phyloP scores from a whole-genome alignment of 2,888 invertebrate genomes.

The Sinohyriopsis cumingii region DNA sequence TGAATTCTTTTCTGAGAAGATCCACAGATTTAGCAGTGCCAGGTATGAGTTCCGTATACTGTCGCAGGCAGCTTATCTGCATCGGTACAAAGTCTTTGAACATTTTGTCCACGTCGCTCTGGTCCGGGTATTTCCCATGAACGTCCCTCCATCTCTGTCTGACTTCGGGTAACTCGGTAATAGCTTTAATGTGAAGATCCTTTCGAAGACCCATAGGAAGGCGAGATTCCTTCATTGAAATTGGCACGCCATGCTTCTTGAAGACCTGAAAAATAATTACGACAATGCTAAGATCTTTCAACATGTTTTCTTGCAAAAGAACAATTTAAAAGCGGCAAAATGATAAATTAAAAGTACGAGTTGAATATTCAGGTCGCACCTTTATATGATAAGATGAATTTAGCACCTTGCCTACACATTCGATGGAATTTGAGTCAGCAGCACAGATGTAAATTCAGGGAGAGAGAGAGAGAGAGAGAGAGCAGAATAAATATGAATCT shows the following conservation, averaged over 20 bases:
- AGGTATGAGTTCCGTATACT: conserved; percentile 62
- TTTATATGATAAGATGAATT: too few species aligned
- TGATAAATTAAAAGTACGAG: too few species aligned
- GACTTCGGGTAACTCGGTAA: conserved; percentile 63
- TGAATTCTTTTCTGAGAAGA: conserved; percentile 53
- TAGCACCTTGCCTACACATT: too few species aligned
- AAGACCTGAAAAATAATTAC: conserved; percentile 63
- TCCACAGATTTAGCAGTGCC: conserved; percentile 59
- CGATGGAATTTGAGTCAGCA: too few species aligned
- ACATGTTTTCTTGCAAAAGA: too few species aligned
- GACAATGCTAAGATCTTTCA: conserved; percentile 20
- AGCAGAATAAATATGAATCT: too few species aligned
- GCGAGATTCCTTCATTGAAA: conserved; percentile 67
- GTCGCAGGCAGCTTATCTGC: conserved; percentile 58
- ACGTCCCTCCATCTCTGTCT: conserved; percentile 61
- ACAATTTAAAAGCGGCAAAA: too few species aligned
- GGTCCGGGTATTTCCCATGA: conserved; percentile 60
- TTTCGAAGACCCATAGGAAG: conserved; percentile 72
- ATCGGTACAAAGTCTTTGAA: conserved; percentile 69
- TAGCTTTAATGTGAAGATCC: conserved; percentile 65
- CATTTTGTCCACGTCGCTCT: conserved; percentile 68
- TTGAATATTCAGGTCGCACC: too few species aligned
- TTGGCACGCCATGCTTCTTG: conserved; percentile 49
- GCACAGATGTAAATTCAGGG: too few species aligned
- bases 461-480: too few species aligned